Evolutionary conservation across 2,113 vertebrate genomes (phyloP).

Genomic region (Corythornis cristatus): DNA sequence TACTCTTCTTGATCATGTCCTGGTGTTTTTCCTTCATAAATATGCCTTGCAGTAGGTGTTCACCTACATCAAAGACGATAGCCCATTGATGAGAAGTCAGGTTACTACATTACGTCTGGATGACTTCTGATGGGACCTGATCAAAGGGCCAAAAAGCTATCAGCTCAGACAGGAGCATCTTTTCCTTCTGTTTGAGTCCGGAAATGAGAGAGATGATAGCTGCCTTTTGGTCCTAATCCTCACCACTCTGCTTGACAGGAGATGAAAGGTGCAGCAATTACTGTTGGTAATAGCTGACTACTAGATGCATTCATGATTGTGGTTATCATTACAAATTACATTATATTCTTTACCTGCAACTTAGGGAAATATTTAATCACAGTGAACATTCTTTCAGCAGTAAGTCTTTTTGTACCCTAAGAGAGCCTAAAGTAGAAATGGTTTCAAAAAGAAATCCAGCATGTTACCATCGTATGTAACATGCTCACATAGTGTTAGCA

Average conservation of each 20-base stretch:
- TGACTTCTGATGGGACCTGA: slow-evolving; percentile 81
- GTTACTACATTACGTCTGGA: slow-evolving; percentile 72
- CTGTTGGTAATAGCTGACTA: slow-evolving; percentile 82
- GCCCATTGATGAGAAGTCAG: slow-evolving; percentile 82
- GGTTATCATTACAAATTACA: slow-evolving; percentile 68
- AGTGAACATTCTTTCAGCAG: not conserved
- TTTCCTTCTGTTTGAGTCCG: slow-evolving; percentile 86
- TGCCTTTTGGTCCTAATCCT: slow-evolving; percentile 84
- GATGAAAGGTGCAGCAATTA: slow-evolving; percentile 91
- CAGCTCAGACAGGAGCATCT: slow-evolving; percentile 82
- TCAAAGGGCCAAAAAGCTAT: slow-evolving; percentile 90
- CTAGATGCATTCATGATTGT: slow-evolving; percentile 62
- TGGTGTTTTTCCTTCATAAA: slow-evolving; percentile 80
- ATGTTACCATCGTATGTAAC: not conserved
- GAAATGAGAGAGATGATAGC: slow-evolving; percentile 87
- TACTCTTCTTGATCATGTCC: slow-evolving; percentile 35
- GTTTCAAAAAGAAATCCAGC: not conserved
- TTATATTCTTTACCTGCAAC: not conserved
- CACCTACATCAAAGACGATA: slow-evolving; percentile 86
- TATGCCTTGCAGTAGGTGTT: slow-evolving; percentile 74
- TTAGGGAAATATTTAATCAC: not conserved
- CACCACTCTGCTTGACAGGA: slow-evolving; percentile 83
- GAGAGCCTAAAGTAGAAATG: not conserved
- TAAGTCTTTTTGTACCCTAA: not conserved
- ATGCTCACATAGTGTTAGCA: not conserved